Evolutionary conservation across 2,888 invertebrate species (phyloP), one percentile per base, ranked within the genome.

Genomic region (Brenthis ino): DNA sequence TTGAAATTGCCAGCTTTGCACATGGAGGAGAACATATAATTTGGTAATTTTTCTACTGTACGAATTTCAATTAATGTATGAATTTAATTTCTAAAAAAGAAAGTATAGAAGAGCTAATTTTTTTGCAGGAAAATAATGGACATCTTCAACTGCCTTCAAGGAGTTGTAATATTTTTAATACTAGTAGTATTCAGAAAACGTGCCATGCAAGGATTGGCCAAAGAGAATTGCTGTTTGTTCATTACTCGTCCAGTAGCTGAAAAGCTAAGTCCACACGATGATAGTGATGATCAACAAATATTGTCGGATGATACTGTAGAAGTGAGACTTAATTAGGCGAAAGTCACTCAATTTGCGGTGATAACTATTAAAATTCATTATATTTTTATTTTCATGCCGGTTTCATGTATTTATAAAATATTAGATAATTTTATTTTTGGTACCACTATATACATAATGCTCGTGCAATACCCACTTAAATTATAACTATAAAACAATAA

Each of bases 121-220:
- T 28, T 11, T 61, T 67, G 33, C 47, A 95, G 95, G 95, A 87
- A 92, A 79, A 88, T 95, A 55, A 94, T 94, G 79, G 95, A 95
- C 84, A 91, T 91, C 12, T 88, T 95, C 77, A 95, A 95, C 85
- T 93, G 94, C 43, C 87, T 95, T 6, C 95, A 95, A 93, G 95
- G 95, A 0, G 82, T 95, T 6, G 84, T 95, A 43, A 95, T 95
- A 79, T 95, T 95, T 82, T 72, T 95, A 37, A 86, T 95, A 28
- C 82, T 95, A 64, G 94, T 95, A 6, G 84, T 94, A 20, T 88
- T 94, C 57, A 84, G 95, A 71, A 93, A 91, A 74, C 88, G 94
- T 2, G 94, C 94, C 0, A 86, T 95, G 61, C 82, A 88, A 60
- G 94, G 93, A 2, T 77, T 95, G 61, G 94, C 93, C 0, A 83